Base-by-base conservation (phyloP, 2,113 vertebrate genomes). In the Callaeas wilsoni region DNA sequence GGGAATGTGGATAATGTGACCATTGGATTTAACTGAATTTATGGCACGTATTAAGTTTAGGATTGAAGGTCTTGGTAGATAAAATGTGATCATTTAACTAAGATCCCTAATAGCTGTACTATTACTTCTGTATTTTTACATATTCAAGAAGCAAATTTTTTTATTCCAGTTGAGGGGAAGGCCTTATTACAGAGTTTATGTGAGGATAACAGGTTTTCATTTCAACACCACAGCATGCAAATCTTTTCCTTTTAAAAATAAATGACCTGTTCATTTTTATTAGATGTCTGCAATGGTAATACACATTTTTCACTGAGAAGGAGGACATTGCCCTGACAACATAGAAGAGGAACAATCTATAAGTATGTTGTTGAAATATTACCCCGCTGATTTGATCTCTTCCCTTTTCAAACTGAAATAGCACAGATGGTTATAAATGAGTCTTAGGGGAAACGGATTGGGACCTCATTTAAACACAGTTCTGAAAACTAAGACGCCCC, bases 251-350 rank as follows among this genome's bases (percentile, higher is more conserved):
- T 79, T 82, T 73, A 44, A 91, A 92, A 96, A 75, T 68, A 93
- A 91, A 94, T 19, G 44, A 92, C 49, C 46, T 83, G 68, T 23
- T 94, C n/a, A 30, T 85, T 94, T 96, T 86, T 78, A 89, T 52
- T 73, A 37, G 71, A 50, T 60, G 44, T 60, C 84, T 92, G 41
- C 65, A 86, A 19, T 5, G 10, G 35, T 37, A 93, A 93, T 46
- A 73, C 59, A 85, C 42, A 69, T 93, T 89, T 91, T 84, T 78
- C 70, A 55, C 67, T 35, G 55, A 81, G 78, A 73, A 82, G 70
- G 67, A 95, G 74, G 50, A 76, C 33, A 90, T 9, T 77, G 59
- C 50, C 64, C 80, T 88, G 77, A 90, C 83, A 93, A 57, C 30
- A 50, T 0, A 77, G 68, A 83, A 79, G 27, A 91, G 30, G 22